Conservation (phyloP, 2,797 vertebrate genomes). For the Neostethus bicornis region DNA sequence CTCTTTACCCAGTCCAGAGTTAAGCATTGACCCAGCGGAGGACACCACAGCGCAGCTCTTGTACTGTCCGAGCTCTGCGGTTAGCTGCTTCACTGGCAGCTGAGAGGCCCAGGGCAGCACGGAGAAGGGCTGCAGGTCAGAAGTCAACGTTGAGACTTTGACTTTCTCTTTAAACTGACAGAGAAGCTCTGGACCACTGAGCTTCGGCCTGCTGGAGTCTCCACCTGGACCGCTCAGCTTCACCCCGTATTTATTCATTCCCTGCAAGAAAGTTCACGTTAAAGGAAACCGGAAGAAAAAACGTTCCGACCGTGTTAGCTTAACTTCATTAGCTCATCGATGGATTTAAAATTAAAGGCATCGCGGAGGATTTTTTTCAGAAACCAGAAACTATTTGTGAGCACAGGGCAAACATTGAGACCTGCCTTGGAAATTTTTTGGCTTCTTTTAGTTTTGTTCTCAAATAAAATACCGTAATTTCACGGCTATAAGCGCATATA, state of each 20-base stretch:
- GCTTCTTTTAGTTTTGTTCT: no score
- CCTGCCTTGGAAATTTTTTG: no score
- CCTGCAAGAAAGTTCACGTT: slow-evolving; percentile 42
- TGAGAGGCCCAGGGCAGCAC: slow-evolving; percentile 72
- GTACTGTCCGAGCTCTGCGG: slow-evolving; percentile 74
- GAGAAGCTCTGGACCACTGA: slow-evolving; percentile 74
- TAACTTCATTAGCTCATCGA: no score
- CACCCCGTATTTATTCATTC: slow-evolving; percentile 84
- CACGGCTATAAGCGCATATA: no score
- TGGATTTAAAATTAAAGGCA: no score
- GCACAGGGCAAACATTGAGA: no score
- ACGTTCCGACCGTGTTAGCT: background rate
- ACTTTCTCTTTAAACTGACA: slow-evolving; percentile 77
- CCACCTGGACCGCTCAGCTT: slow-evolving; percentile 37
- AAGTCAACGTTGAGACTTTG: slow-evolving; percentile 70
- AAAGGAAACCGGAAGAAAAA: background rate
- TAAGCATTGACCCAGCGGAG: slow-evolving; percentile 79
- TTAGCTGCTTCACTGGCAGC: slow-evolving; percentile 69
- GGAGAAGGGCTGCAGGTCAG: slow-evolving; percentile 78
- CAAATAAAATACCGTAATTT: no score
- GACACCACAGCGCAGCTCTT: slow-evolving; percentile 82
- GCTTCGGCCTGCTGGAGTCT: slow-evolving; percentile 38
- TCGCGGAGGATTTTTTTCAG: no score
- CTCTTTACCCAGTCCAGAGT: slow-evolving; percentile 80
- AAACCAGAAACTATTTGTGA: no score